phyloP scores from a whole-genome alignment of 1,140 invertebrate genomes.

The Platyura marginata region DNA sequence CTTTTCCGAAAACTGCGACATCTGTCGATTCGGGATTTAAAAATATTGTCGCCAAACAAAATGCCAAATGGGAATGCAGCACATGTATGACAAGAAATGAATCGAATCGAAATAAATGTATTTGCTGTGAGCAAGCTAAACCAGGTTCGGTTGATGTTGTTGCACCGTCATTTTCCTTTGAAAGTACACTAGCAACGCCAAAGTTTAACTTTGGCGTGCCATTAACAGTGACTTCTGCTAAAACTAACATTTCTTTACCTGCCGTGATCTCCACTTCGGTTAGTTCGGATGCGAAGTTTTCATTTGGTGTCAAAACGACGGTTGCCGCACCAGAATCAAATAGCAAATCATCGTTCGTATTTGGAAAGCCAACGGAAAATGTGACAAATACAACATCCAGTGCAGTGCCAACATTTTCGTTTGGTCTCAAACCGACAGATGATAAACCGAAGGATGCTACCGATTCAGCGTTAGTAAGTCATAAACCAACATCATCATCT shows the following conservation, averaged over 20 bases:
- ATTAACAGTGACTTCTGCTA: slow-evolving; percentile 10
- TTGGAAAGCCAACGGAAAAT: slow-evolving; percentile 2
- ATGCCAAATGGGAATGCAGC: slow-evolving; percentile 42
- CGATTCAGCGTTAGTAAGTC: slow-evolving; percentile 4
- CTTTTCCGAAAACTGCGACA: slow-evolving; percentile 30
- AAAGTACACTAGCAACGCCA: slow-evolving; percentile 15
- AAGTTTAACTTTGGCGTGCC: slow-evolving; percentile 27
- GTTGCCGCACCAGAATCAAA: not conserved
- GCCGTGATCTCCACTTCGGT: slow-evolving; percentile 19
- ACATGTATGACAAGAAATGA: slow-evolving; percentile 45
- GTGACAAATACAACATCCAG: not conserved
- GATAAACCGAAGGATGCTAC: slow-evolving; percentile 2
- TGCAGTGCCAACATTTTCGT: slow-evolving; percentile 5
- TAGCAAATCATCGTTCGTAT: too few species aligned
- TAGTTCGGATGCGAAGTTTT: slow-evolving; percentile 9
- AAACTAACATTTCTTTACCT: slow-evolving; percentile 21
- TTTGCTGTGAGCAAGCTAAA: slow-evolving; percentile 47
- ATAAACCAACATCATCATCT: too few species aligned
- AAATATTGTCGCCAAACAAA: slow-evolving; percentile 20
- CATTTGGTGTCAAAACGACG: slow-evolving; percentile 9
- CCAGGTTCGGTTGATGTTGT: slow-evolving; percentile 21
- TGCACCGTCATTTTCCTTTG: slow-evolving; percentile 8
- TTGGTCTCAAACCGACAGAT: slow-evolving; percentile 4
- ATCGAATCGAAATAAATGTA: slow-evolving; percentile 32
- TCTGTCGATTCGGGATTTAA: slow-evolving; percentile 21